Base-by-base conservation (phyloP, 1,140 invertebrate genomes). In the Phocides pigmalion region DNA sequence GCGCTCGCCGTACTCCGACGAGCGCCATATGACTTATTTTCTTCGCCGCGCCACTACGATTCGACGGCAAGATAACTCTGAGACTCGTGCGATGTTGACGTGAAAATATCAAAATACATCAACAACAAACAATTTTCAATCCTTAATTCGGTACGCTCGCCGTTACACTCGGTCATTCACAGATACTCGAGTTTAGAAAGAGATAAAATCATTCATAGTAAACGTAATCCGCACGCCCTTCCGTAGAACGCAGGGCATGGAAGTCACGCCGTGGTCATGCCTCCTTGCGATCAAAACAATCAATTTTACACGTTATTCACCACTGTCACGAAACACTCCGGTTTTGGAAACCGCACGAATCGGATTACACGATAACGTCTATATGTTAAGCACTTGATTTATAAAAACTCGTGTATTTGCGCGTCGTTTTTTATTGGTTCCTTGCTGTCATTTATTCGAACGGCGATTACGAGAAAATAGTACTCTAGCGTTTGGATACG, bases 161-260 rank as follows among this genome's bases (percentile, higher is more conserved):
- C 84, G 75, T 88, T 89, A 87, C 84, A 89, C 87, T 87, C 87
- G 82, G 86, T 87, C 87, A 89, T 89, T 89, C 87, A 91, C 88
- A 89, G 87, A 89, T 81, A 87, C 84, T 84, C 74, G 72, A 89
- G 84, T 89, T 87, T 89, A 89, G 89, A 91, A 89, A 89, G 87
- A 91, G 89, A 91, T 89, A 89, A 91, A 91, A 89, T 89, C 89
- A 91, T 91, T 91, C 89, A 91, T 91, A 91, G 87, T 91, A 89
- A 91, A 89, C 87, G 89, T 91, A 90, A 89, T 89, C 77, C 74
- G 84, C 87, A 89, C 86, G 87, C 84, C 89, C 87, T 88, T 90
- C 79, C 84, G 84, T 88, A 87, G 82, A 84, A 87, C 89, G 84
- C 89, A 90, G 89, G 86, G 89, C 89, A 91, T 91, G 89, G 89